Conservation (phyloP, 2,797 vertebrate genomes). For the Notamacropus eugenii region DNA sequence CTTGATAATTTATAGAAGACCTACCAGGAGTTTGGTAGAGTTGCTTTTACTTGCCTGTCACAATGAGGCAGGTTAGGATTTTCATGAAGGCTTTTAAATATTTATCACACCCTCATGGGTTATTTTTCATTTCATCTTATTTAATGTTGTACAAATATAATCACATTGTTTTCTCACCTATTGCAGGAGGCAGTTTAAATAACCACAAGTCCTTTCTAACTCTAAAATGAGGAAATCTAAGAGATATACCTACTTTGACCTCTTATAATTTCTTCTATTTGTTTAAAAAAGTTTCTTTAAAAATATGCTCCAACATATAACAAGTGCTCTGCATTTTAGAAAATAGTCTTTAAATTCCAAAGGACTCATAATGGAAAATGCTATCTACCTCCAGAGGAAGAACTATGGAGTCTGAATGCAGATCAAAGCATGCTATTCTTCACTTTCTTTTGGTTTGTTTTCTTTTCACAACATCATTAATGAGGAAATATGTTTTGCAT, state of each 20-base stretch:
- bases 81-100: neutral
- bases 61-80: neutral
- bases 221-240: neutral
- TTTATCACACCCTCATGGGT: neutral
- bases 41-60: neutral
- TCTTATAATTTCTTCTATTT: neutral
- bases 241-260: neutral
- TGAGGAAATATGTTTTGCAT: no score
- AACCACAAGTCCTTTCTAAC: neutral
- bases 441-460: no score
- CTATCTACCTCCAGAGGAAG: no score
- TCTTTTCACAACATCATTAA: no score
- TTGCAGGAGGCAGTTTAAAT: neutral
- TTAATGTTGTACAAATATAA: neutral
- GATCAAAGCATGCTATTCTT: no score
- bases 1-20: neutral
- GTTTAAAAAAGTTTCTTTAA: no score
- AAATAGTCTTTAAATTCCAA: no score
- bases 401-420: no score
- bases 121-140: neutral
- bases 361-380: no score
- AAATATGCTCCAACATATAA: no score
- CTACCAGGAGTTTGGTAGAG: neutral
- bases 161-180: neutral
- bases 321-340: neutral